Base-by-base conservation (phyloP, 2,888 invertebrate species). In the Spisula solida region DNA sequence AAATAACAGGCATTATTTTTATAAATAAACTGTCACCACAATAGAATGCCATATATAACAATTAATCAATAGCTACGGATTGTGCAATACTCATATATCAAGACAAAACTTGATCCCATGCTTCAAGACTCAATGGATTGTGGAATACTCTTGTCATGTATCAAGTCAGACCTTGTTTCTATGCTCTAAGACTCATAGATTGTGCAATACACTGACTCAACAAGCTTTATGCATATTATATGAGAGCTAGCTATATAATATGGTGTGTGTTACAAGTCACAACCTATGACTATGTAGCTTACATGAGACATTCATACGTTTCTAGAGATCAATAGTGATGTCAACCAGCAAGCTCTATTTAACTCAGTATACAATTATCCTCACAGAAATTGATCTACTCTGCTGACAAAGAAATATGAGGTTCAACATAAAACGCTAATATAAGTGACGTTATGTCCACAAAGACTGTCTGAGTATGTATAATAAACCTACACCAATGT, bases 291-390 rank as follows among this genome's bases (percentile, higher is more conserved):
- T 66, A 41, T 41, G 41, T 41, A 66, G 60, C 60, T 25, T 66
- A 2, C 75, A 10, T 1, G 75, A 75, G 31, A 31, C 75, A 14
- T 75, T 31, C 31, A 31, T 31, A 1, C 2, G 75, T 34, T 12
- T 31, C 31, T 8, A 12, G 16, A 75, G 31, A 75, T 75, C 75
- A 75, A 75, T 75, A 75, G 31, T 34, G 18, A 18, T 75, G 75
- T 75, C 34, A 75, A 75, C 75, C 31, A 75, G 60, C 75, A 75
- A 31, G 75, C n/a, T 66, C 60, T 66, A 66, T 66, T 66, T 66
- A 18, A 75, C 34, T 31, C 75, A 0, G 75, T 75, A 31, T 75
- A 75, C 75, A 75, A 34, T 75, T 25, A 75, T 75, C 34, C 75
- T 31, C n/a, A 1, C 6, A 31, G 34, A 34, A 75, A 75, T 31